phyloP scores from a whole-genome alignment of 2,888 invertebrate species.

The Gandaritis pyraliata region DNA sequence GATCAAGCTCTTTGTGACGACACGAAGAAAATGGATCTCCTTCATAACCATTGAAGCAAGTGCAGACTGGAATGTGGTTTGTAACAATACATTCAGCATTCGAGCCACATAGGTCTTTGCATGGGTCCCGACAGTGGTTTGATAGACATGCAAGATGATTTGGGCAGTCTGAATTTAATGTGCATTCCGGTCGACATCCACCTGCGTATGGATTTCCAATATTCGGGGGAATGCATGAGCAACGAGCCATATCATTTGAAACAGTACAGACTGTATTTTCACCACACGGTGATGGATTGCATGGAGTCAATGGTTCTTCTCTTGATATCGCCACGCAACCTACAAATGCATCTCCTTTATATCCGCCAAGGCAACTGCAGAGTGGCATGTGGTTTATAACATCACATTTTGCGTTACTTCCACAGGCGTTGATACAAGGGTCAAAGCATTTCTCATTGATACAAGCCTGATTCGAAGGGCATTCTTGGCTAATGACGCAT shows the following conservation, averaged over 20 bases:
- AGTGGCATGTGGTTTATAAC: constrained; percentile 92
- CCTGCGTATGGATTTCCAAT: constrained; percentile 94
- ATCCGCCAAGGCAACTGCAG: constrained; percentile 91
- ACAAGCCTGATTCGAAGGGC: constrained; percentile 90
- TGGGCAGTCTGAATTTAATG: constrained; percentile 91
- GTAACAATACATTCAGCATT: constrained; percentile 93
- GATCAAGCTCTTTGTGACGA: constrained; percentile 79
- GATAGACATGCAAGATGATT: constrained; percentile 91
- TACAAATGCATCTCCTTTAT: constrained; percentile 93
- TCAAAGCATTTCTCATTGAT: constrained; percentile 92
- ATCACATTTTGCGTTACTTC: constrained; percentile 90
- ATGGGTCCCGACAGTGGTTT: constrained; percentile 94
- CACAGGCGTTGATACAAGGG: constrained; percentile 92
- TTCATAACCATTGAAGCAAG: constrained; percentile 89
- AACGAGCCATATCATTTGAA: constrained; percentile 87
- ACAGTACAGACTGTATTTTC: constrained; percentile 92
- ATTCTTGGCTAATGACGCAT: constrained; percentile 93
- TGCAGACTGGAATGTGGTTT: constrained; percentile 93
- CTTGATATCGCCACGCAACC: constrained; percentile 87
- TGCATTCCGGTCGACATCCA: constrained; percentile 94
- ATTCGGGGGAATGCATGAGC: constrained; percentile 94
- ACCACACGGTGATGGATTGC: constrained; percentile 92
- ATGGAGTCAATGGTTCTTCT: constrained; percentile 83
- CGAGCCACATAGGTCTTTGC: constrained; percentile 92
- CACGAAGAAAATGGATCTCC: constrained; percentile 94